Evolutionary conservation across 2,113 vertebrate species (phyloP).

Genomic region (Microtus pennsylvanicus): DNA sequence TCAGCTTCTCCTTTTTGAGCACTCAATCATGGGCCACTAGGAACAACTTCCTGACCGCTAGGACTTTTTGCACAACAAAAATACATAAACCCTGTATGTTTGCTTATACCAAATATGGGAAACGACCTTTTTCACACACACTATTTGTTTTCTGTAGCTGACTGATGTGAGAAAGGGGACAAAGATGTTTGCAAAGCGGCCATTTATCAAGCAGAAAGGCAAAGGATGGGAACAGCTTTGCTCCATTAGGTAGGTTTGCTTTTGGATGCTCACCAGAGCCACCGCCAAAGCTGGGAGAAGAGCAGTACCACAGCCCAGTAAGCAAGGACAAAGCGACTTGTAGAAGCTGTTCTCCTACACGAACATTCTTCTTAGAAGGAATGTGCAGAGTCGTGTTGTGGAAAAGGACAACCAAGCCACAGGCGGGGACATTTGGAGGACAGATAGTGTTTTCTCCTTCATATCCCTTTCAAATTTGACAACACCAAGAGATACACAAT

Average conservation of each 20-base stretch:
- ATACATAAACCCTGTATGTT: conserved; percentile 4
- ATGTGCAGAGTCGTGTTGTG: conserved; percentile 27
- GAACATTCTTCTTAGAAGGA: conserved; percentile 2
- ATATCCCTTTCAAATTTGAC: neutral
- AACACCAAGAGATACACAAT: neutral
- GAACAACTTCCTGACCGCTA: conserved; percentile 11
- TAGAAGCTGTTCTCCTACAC: neutral
- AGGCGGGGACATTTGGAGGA: neutral
- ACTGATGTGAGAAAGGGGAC: neutral
- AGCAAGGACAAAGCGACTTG: neutral
- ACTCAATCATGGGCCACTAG: neutral
- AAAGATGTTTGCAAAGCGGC: conserved; percentile 37
- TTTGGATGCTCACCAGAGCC: neutral
- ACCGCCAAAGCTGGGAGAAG: neutral
- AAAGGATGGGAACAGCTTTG: neutral
- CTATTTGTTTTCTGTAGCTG: conserved; percentile 23
- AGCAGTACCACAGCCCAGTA: neutral
- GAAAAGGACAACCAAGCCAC: neutral
- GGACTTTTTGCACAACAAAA: conserved; percentile 10
- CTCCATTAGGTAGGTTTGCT: neutral
- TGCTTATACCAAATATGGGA: neutral
- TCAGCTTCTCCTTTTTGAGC: neutral
- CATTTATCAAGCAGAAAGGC: conserved; percentile 22
- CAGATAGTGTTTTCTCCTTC: neutral
- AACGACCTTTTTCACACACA: neutral